Conservation (phyloP, 2,113 vertebrate species). For the Crotalus viridis region DNA sequence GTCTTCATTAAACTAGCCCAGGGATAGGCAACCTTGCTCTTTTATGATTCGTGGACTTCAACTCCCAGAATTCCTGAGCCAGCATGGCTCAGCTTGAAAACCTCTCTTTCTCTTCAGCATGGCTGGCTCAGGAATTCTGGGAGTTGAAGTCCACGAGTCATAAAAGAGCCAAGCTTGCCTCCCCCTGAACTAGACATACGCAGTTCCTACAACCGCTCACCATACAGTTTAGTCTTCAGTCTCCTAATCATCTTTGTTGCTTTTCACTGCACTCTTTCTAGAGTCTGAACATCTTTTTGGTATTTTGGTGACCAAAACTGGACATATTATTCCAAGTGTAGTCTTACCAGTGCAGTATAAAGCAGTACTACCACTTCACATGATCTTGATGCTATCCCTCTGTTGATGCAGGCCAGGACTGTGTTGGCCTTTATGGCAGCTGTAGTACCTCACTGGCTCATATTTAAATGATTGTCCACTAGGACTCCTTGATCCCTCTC, state of each 20-base stretch:
- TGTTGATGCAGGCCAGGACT: background rate
- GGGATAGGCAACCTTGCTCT: no score
- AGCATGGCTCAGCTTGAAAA: no score
- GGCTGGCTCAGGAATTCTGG: no score
- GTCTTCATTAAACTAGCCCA: no score
- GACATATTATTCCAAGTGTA: background rate
- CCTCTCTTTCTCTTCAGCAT: no score
- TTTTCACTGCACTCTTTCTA: background rate
- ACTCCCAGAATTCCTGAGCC: no score
- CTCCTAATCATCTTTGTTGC: background rate
- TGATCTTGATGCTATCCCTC: background rate
- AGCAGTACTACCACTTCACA: background rate
- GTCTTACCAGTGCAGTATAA: background rate
- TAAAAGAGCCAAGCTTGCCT: no score
- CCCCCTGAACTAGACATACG: no score
- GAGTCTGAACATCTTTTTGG: no score
- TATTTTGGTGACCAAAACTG: background rate
- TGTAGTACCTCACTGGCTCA: background rate
- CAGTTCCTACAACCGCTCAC: no score
- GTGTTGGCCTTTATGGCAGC: background rate
- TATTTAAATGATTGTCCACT: background rate
- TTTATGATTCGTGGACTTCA: no score
- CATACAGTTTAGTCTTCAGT: background rate
- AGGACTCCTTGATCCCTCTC: background rate
- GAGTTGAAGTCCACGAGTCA: no score